Base-by-base conservation (phyloP, 2,888 invertebrate species). In the Diachrysia chrysitis region DNA sequence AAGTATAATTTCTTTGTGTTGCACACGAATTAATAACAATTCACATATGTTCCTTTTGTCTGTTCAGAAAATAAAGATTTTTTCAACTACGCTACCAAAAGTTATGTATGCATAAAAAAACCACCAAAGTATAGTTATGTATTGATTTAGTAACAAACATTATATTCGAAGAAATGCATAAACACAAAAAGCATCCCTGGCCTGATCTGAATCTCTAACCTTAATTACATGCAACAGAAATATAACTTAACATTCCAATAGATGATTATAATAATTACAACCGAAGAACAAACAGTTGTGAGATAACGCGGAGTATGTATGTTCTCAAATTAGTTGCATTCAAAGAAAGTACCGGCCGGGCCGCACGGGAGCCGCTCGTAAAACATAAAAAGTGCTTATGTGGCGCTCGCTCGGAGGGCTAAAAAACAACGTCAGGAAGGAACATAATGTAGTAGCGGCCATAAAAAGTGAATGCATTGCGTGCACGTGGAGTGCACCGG, bases 381-480 rank as follows among this genome's bases (percentile, higher is more conserved):
- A 87, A 94, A 92, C 88, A 93, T 93, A 94, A 94, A 93, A 94
- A 93, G 91, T 91, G 92, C 94, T 93, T 94, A 94, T 94, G 92
- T 94, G 93, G 90, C 90, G 89, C 91, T 92, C 89, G 87, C 87
- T 84, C 83, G 88, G 89, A 87, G 90, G 90, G 90, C 89, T 91
- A 92, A 93, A 94, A 93, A 93, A 93, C 90, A 86, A 84, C 87
- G 84, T 89, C 90, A 91, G 92, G 90, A 90, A 93, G 91, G 89
- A 93, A 94, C 92, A 94, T 94, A 91, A 94, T 93, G 92, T 94
- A 93, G 94, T 92, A 91, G 93, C 93, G 87, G 83, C 90, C 90
- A 92, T 93, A 94, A 94, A 94, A 94, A 92, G 92, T 89, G 93
- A 93, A 94, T 94, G 94, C 94, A 92, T 90, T 92, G 93, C 93